Base-by-base conservation (phyloP, 1,140 invertebrate species). In the Drosophila obscura region DNA sequence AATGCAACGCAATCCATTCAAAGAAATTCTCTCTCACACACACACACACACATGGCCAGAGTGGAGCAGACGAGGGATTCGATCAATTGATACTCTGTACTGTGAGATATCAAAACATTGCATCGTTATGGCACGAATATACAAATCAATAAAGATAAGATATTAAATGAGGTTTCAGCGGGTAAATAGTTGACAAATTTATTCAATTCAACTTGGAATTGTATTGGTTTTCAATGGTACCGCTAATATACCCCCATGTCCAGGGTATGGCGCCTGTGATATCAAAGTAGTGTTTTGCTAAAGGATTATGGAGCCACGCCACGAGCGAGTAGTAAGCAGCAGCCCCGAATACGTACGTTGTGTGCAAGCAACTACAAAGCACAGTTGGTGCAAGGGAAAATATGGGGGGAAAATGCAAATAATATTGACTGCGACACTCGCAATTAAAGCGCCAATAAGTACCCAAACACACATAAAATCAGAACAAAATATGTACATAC, bases 1-100 rank as follows among this genome's bases (percentile, higher is more conserved):
- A 87, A 87, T 87, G 78, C 83, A 88, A 60, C 64, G 45, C 59
- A 77, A 84, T 68, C 66, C 82, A 87, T 87, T 87, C 83, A 87
- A 87, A 88, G 71, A 88, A 88, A 85, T 81, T 43, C 66, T 67
- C 56, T 39, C 49, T 57, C 45, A 43, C 62, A 63, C 39, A 56
- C 56, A 56, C 35, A 67, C 73, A 61, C 31, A 58, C 24, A n/a
- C 28, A 50, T 45, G 41, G 16, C 24, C 28, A 46, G 5, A 56
- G 22, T 51, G 43, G 53, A 41, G 46, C 48, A 9, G 49, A 16
- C 35, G 22, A 31, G 50, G 24, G 63, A 61, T 58, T 50, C 59
- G 49, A 56, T 49, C 9, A 11, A 53, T 49, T 31, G 19, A 59
- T 58, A 75, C 71, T 55, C 48, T 66, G 11, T 50, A 48, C 2